Evolutionary conservation across 1,140 invertebrate species (phyloP).

Genomic region (Antheraea mylitta): DNA sequence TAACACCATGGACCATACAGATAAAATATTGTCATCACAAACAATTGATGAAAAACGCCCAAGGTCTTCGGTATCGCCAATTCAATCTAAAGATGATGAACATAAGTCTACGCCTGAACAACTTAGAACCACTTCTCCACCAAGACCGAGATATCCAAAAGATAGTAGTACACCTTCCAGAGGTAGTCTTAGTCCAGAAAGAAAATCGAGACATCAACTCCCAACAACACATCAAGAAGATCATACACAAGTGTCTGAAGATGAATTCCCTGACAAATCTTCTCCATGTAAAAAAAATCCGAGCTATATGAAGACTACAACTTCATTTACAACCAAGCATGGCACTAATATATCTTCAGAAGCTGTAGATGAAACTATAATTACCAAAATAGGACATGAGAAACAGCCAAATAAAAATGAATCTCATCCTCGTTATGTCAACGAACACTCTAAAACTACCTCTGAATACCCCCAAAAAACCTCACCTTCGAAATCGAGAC

Average conservation of each 20-base stretch:
- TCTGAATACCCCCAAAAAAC: too few species aligned
- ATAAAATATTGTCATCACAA: background rate
- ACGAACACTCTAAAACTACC: too few species aligned
- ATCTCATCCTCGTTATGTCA: too few species aligned
- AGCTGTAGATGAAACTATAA: slow-evolving; percentile 16
- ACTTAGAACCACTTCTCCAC: background rate
- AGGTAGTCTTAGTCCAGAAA: slow-evolving; percentile 4
- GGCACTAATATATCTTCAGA: slow-evolving; percentile 16
- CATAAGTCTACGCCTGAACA: background rate
- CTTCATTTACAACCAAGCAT: slow-evolving; percentile 16
- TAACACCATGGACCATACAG: background rate
- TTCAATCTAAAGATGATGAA: background rate
- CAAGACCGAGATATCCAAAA: background rate
- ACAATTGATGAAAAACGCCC: background rate
- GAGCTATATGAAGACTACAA: slow-evolving; percentile 22
- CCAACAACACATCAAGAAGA: background rate
- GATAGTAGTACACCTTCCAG: background rate
- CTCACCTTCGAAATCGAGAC: too few species aligned
- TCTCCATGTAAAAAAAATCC: slow-evolving; percentile 11
- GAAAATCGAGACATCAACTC: background rate
- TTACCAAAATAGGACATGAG: background rate
- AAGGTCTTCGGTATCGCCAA: background rate
- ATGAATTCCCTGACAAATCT: slow-evolving; percentile 5
- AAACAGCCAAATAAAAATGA: background rate
- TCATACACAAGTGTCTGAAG: background rate